Percentiles rank a stretch among this genome's conserved stretches.
phyloP scores from a whole-genome alignment of 2,797 vertebrate genomes.

The Fringilla coelebs region DNA sequence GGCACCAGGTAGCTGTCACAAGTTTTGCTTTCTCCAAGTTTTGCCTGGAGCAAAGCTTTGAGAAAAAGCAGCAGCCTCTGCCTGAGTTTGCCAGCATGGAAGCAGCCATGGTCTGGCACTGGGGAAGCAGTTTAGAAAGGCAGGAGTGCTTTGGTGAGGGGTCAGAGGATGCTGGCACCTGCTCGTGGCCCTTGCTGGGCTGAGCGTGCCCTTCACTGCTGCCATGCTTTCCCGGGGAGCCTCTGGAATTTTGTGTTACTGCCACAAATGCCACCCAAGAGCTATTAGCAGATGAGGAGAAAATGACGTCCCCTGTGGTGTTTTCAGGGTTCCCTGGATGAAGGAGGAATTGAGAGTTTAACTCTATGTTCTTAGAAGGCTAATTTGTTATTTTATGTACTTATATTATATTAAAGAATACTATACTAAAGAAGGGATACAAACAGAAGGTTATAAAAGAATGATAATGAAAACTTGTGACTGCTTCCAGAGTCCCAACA shows the following conservation, averaged over 20 bases:
- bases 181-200: neutral
- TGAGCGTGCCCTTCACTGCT: rapidly evolving
- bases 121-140: neutral
- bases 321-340: neutral
- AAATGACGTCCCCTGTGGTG: neutral
- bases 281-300: neutral
- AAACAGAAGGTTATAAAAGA: neutral
- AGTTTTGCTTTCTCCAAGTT: neutral
- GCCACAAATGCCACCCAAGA: neutral
- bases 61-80: neutral
- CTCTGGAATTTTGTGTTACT: rapidly evolving
- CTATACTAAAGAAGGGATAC: neutral
- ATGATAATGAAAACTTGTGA: neutral
- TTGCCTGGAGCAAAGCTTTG: rapidly evolving
- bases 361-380: neutral
- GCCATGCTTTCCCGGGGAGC: rapidly evolving
- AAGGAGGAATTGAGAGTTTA: neutral
- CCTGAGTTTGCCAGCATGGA: neutral
- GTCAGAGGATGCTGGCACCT: neutral
- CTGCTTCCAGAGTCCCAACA: neutral
- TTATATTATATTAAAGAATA: neutral
- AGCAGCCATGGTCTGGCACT: rapidly evolving
- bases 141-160: neutral
- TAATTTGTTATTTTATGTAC: no score
- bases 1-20: neutral